Percentiles rank a stretch among this genome's conserved stretches.
Conservation (phyloP, 2,113 vertebrate genomes). For the Myiagra hebetior region DNA sequence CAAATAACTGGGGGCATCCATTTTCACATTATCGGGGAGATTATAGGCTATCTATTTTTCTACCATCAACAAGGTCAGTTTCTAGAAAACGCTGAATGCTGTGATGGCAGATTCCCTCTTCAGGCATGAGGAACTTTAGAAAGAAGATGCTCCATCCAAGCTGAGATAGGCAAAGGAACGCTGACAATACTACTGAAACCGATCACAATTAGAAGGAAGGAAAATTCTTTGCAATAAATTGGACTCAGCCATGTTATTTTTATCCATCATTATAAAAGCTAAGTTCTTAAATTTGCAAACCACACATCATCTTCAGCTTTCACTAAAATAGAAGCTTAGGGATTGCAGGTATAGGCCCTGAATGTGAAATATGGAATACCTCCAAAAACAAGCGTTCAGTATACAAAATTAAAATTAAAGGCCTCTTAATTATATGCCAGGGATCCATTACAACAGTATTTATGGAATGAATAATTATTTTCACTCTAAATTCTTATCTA, state of each 20-base stretch:
- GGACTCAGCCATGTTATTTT: background rate
- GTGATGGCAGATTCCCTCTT: background rate
- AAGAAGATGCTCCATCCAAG: background rate
- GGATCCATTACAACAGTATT: slow-evolving; percentile 11
- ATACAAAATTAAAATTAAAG: slow-evolving; percentile 54
- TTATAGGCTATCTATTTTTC: background rate
- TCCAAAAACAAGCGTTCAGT: background rate
- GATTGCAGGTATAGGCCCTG: background rate
- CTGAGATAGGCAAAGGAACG: background rate
- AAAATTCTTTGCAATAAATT: background rate
- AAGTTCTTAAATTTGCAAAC: background rate
- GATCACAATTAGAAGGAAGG: background rate
- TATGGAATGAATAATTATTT: slow-evolving; percentile 55
- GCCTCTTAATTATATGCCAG: slow-evolving; percentile 40
- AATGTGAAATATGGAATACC: background rate
- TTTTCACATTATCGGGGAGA: background rate
- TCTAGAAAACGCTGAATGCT: background rate
- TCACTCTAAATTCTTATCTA: slow-evolving; percentile 59
- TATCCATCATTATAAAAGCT: background rate
- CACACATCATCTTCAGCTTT: background rate
- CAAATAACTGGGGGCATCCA: background rate
- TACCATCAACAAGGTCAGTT: background rate
- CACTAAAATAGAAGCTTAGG: background rate
- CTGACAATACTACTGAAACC: rapidly evolving
- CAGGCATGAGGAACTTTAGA: background rate